These are phyloP conservation scores for Pantherophis guttatus DNA, from an alignment of 2,113 vertebrate species.

Conservation along the genomic window DNA sequence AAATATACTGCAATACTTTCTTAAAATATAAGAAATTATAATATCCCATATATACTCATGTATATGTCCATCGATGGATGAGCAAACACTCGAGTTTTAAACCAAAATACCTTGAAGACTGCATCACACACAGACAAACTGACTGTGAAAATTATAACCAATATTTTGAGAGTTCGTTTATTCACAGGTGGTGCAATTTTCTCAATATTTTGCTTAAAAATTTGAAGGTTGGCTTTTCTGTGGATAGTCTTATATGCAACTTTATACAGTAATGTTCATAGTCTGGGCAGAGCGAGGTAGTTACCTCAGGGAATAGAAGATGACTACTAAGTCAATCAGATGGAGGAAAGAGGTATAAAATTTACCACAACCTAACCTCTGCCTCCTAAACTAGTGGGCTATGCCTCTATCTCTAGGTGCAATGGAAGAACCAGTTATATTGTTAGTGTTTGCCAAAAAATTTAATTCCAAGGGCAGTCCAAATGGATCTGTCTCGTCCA, in stretches of 20 bases:
- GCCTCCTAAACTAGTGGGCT: neutral
- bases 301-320: neutral
- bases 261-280: neutral
- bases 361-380: neutral
- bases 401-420: neutral
- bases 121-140: neutral
- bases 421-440: neutral
- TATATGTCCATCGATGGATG: neutral
- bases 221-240: neutral
- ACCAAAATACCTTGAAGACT: neutral
- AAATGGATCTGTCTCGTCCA: neutral
- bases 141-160: neutral
- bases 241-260: neutral
- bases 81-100: neutral
- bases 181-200: neutral
- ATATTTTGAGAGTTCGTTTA: neutral
- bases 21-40: neutral
- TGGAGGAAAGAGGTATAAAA: neutral
- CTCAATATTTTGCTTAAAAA: neutral
- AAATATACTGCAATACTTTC: neutral
- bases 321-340: neutral
- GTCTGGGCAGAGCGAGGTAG: neutral
- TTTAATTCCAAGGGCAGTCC: neutral
- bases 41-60: neutral
- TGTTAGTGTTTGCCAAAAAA: neutral